These are phyloP conservation scores for Columba guinea DNA, from an alignment of 2,797 vertebrate genomes.

Conservation along the genomic window DNA sequence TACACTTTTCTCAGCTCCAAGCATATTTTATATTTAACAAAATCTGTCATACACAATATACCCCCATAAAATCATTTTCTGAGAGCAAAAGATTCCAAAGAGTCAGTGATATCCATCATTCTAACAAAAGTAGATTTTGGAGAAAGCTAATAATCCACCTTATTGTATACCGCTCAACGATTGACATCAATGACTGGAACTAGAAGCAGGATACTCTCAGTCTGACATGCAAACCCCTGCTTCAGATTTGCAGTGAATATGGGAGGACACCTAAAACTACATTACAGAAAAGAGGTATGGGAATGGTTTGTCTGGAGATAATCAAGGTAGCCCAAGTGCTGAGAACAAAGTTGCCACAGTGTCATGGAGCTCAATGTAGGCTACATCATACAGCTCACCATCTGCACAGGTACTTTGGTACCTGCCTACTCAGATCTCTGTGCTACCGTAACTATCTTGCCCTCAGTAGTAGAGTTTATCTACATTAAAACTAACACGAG, in stretches of 20 bases:
- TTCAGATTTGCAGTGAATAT: neutral
- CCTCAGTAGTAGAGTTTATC: neutral
- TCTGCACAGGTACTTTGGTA: neutral
- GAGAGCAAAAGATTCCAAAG: neutral
- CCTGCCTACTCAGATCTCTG: neutral
- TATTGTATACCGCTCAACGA: neutral
- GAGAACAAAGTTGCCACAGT: neutral
- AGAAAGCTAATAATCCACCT: neutral
- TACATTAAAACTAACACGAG: neutral
- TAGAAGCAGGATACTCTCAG: neutral
- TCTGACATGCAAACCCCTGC: neutral
- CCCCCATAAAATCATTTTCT: neutral
- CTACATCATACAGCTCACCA: neutral
- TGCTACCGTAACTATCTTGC: neutral
- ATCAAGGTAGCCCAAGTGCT: neutral
- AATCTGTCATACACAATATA: neutral
- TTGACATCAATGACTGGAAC: accelerated
- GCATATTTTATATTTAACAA: neutral
- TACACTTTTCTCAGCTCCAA: neutral
- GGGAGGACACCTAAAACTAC: neutral
- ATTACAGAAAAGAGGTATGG: neutral
- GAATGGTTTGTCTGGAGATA: neutral
- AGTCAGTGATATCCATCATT: neutral
- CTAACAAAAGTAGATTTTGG: neutral
- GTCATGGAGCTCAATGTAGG: neutral